A percentile compares a stretch with the other conserved stretches of the same genome.
phyloP scores from a whole-genome alignment of 2,797 vertebrate genomes.

The Lates japonicus region DNA sequence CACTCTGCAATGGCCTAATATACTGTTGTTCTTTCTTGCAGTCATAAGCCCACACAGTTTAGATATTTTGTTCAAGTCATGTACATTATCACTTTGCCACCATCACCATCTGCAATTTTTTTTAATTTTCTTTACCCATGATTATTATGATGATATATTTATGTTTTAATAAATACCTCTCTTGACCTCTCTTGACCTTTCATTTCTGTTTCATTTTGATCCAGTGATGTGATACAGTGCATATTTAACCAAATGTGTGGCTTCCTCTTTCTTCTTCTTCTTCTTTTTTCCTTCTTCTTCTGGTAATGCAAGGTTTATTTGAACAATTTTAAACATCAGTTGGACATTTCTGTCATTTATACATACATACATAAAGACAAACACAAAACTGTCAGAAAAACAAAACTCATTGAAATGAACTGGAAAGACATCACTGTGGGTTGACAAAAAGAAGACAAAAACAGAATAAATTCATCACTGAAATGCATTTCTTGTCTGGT shows the following conservation, averaged over 20 bases:
- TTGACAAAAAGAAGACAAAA: neutral
- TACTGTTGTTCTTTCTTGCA: no score
- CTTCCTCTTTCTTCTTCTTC: neutral
- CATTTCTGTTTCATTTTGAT: neutral
- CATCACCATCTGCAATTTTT: no score
- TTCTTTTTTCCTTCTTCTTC: neutral
- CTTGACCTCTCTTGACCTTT: no score
- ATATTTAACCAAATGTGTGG: neutral
- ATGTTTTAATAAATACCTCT: no score
- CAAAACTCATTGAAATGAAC: neutral
- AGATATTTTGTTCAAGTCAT: no score
- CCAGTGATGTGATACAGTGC: neutral
- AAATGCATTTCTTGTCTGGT: conserved; percentile 6
- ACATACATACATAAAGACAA: neutral
- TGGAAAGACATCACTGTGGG: neutral
- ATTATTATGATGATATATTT: no score
- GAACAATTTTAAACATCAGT: neutral
- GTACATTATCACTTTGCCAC: no score
- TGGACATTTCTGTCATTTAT: neutral
- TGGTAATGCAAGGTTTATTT: neutral
- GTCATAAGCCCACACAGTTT: no score
- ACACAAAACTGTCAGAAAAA: neutral
- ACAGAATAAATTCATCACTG: neutral
- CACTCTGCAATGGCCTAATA: no score
- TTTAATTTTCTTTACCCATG: no score